Percentiles rank a stretch among this genome's conserved stretches.
These are phyloP conservation scores for Astropecten irregularis DNA, from an alignment of 53 echinoderm and acorn worm genomes.

Conservation along the genomic window DNA sequence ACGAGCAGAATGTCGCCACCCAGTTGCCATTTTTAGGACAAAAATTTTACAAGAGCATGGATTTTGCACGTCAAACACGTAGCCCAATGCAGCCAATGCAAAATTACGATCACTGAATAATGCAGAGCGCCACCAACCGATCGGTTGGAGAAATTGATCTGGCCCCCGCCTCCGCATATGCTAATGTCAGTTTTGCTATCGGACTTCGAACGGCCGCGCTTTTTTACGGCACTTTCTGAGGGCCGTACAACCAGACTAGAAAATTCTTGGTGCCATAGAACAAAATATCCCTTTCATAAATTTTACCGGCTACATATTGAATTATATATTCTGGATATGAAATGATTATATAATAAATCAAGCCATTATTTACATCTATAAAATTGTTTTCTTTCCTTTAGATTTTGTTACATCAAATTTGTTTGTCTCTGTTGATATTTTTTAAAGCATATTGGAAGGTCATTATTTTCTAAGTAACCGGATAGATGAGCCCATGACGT, in stretches of 20 bases:
- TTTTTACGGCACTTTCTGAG: neutral
- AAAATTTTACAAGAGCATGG: no score
- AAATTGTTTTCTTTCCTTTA: neutral
- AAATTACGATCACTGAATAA: no score
- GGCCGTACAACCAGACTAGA: constrained; percentile 35
- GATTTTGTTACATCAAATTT: no score
- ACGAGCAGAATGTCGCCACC: neutral
- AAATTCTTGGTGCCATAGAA: neutral
- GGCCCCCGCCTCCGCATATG: neutral
- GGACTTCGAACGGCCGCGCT: neutral
- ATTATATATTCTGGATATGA: neutral
- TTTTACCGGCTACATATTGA: neutral
- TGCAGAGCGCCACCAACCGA: constrained; percentile 41
- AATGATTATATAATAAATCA: neutral
- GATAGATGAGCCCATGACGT: constrained; percentile 55
- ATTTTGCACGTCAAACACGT: no score
- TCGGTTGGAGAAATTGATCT: neutral
- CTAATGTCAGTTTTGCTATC: neutral
- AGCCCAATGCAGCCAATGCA: no score
- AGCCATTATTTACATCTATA: neutral
- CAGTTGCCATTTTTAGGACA: constrained; percentile 21
- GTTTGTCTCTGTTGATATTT: no score
- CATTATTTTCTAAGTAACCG: constrained; percentile 15
- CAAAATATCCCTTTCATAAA: neutral
- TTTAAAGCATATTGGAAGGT: no score